Evolutionary conservation across 1,140 invertebrate genomes (phyloP).

Genomic region (Zaprionus kolodkinae): DNA sequence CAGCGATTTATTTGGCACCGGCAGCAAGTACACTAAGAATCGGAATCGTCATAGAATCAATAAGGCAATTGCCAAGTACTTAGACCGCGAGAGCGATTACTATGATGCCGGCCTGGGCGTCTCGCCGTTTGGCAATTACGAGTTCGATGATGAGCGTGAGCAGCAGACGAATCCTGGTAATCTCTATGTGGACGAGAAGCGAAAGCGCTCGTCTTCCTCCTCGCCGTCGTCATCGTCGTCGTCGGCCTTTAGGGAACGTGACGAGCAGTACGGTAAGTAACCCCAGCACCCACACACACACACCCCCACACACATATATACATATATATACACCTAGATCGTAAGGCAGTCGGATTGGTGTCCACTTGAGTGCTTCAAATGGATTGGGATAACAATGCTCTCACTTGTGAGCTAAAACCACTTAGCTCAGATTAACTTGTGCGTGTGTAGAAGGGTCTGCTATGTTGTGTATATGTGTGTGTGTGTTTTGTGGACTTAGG

Average conservation of each 20-base stretch:
- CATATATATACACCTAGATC: constrained; percentile 9
- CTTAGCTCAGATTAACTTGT: constrained; percentile 76
- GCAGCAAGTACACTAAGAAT: constrained; percentile 66
- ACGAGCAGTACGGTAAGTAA: constrained; percentile 78
- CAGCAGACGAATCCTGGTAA: constrained; percentile 47
- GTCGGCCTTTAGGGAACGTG: constrained; percentile 77
- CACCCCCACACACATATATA: constrained; percentile 5
- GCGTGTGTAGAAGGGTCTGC: constrained; percentile 31
- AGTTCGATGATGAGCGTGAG: constrained; percentile 66
- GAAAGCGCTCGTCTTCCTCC: constrained; percentile 59
- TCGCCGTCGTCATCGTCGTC: constrained; percentile 29
- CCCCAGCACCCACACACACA: constrained; percentile 11
- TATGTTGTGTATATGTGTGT: constrained; percentile 10
- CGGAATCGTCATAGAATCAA: constrained; percentile 79
- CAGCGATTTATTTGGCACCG: constrained; percentile 63
- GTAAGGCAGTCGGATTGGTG: constrained; percentile 42
- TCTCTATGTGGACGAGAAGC: constrained; percentile 34
- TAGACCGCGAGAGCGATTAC: constrained; percentile 74
- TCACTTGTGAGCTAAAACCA: constrained; percentile 55
- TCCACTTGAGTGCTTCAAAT: constrained; percentile 61
- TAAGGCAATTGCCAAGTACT: constrained; percentile 81
- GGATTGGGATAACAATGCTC: constrained; percentile 66
- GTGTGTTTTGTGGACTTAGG: constrained; percentile 7
- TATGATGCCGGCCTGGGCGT: constrained; percentile 61
- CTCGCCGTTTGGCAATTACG: constrained; percentile 58